phyloP scores from a whole-genome alignment of 2,113 vertebrate genomes.

The Pomatostomus ruficeps region DNA sequence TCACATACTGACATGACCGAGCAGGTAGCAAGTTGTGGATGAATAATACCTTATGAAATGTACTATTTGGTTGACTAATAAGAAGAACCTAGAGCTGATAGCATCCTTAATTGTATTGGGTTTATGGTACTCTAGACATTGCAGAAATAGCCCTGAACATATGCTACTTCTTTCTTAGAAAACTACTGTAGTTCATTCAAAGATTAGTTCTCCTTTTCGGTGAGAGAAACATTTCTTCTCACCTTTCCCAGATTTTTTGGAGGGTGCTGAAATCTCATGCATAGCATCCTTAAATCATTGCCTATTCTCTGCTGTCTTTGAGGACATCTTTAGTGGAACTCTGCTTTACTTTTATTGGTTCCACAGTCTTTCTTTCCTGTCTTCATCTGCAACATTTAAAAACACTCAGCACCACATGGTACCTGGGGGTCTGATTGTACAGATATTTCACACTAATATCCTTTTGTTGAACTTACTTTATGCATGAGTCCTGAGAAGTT shows the following conservation, averaged over 20 bases:
- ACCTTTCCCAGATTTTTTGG: background rate
- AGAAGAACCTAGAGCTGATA: background rate
- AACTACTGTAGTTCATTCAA: background rate
- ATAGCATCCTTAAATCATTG: background rate
- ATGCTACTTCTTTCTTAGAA: background rate
- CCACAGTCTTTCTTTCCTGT: background rate
- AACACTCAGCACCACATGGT: background rate
- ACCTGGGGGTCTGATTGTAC: background rate
- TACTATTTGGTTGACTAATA: background rate
- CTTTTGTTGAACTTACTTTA: background rate
- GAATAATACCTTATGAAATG: background rate
- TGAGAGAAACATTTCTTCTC: background rate
- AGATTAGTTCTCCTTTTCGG: background rate
- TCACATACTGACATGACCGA: background rate
- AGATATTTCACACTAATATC: background rate
- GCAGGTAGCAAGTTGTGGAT: background rate
- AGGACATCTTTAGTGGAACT: background rate
- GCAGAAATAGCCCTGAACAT: background rate
- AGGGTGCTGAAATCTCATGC: background rate
- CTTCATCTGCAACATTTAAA: background rate
- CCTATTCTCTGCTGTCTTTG: background rate
- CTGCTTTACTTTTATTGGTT: background rate
- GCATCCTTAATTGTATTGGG: no score
- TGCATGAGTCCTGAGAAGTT: background rate
- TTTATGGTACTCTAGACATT: background rate